These are phyloP conservation scores for Ispidina lecontei DNA, from an alignment of 2,797 vertebrate genomes.

Conservation along the genomic window DNA sequence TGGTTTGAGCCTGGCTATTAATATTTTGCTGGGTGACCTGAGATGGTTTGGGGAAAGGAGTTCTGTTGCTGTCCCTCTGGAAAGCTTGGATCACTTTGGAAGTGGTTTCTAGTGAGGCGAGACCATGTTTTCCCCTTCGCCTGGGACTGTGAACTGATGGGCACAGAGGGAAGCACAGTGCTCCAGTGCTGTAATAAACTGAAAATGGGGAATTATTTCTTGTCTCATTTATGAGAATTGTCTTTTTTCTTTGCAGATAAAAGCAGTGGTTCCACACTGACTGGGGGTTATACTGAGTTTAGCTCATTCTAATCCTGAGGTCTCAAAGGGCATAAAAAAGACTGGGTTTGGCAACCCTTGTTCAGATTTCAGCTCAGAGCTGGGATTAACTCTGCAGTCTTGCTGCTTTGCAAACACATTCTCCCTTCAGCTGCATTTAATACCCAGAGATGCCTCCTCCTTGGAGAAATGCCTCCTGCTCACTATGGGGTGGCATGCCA, in stretches of 20 bases:
- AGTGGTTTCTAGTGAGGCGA: accelerated
- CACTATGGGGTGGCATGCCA: not conserved
- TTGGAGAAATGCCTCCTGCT: not conserved
- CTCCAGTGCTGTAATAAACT: not conserved
- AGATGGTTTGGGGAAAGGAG: not conserved
- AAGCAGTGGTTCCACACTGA: not conserved
- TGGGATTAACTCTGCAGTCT: slow-evolving; percentile 27
- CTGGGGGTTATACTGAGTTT: not conserved
- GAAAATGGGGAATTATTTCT: not conserved
- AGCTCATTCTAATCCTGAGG: not conserved
- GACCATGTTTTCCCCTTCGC: accelerated
- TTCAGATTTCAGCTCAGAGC: not conserved
- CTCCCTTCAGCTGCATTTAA: not conserved
- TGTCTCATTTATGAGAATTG: not conserved
- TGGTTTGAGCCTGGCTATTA: not conserved
- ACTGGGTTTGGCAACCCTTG: not conserved
- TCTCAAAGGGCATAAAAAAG: not conserved
- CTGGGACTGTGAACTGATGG: not conserved
- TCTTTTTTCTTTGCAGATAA: not conserved
- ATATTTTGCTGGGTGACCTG: not conserved
- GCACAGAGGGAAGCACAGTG: not conserved
- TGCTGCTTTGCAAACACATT: slow-evolving; percentile 20
- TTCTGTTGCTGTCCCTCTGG: not conserved
- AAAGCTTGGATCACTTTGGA: not conserved
- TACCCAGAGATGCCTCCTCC: not conserved